Evolutionary conservation across 1,140 invertebrate genomes (phyloP).

Genomic region (Pogonomyrmex barbatus): DNA sequence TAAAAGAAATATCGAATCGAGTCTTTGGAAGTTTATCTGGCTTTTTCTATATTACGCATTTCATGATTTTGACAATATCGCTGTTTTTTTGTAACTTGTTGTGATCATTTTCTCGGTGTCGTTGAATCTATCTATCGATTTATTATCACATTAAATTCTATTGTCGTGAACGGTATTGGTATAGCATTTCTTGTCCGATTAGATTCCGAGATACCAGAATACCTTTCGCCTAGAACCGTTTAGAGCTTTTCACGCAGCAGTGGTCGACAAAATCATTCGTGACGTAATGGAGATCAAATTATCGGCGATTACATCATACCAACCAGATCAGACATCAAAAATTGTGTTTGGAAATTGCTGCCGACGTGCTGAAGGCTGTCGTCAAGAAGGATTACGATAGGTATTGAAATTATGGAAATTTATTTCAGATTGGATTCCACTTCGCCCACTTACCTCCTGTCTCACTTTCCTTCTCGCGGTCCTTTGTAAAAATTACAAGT

Average conservation of each 20-base stretch:
- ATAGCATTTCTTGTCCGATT: background rate
- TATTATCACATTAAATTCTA: slow-evolving; percentile 11
- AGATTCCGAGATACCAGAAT: slow-evolving; percentile 75
- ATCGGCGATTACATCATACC: slow-evolving; percentile 55
- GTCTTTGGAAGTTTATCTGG: background rate
- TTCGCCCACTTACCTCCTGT: background rate
- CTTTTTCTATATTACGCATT: background rate
- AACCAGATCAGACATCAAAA: slow-evolving; percentile 58
- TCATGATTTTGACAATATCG: background rate
- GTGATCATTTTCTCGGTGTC: background rate
- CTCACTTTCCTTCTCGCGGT: slow-evolving; percentile 11
- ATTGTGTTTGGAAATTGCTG: slow-evolving; percentile 67
- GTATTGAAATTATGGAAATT: slow-evolving; percentile 65
- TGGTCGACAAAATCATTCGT: slow-evolving; percentile 65
- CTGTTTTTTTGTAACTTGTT: background rate
- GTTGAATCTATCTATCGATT: slow-evolving; percentile 16
- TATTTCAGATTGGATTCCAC: slow-evolving; percentile 50
- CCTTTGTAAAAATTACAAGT: slow-evolving; percentile 3
- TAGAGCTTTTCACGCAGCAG: slow-evolving; percentile 42
- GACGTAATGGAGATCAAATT: slow-evolving; percentile 65
- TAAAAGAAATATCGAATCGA: background rate
- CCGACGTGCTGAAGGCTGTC: slow-evolving; percentile 66
- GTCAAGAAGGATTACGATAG: slow-evolving; percentile 73
- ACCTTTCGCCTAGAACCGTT: slow-evolving; percentile 72
- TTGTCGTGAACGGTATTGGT: background rate